phyloP scores from a whole-genome alignment of 2,888 invertebrate species.

The Macrostomum cliftonense region DNA sequence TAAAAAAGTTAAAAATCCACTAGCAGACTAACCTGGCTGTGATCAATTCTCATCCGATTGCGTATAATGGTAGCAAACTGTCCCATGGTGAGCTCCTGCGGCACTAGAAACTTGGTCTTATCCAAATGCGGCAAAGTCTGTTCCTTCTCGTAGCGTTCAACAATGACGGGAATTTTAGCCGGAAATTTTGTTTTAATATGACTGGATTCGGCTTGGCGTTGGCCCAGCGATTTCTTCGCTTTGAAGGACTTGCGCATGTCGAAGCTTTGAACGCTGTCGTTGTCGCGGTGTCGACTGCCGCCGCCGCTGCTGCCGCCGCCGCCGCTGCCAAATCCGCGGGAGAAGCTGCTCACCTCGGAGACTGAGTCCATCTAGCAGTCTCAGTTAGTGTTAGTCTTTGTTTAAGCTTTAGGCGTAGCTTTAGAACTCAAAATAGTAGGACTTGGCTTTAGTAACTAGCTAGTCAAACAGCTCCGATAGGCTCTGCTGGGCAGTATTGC shows the following conservation, averaged over 20 bases:
- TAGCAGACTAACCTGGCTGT: slow-evolving; percentile 3
- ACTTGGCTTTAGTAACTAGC: too few relatives aligned
- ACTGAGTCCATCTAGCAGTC: background rate
- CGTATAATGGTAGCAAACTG: slow-evolving; percentile 67
- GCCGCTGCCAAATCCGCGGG: background rate
- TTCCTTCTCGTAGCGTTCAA: slow-evolving; percentile 62
- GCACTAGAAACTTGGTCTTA: slow-evolving; percentile 68
- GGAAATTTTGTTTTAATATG: background rate
- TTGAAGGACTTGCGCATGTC: background rate
- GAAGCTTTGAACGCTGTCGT: slow-evolving; percentile 13
- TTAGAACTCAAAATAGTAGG: too few relatives aligned
- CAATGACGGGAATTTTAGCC: slow-evolving; percentile 49
- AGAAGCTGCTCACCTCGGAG: background rate
- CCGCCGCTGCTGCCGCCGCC: too few relatives aligned
- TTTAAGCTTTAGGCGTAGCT: too few relatives aligned
- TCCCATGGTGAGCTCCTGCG: slow-evolving; percentile 69
- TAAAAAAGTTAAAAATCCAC: background rate
- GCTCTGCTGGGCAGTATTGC: too few relatives aligned
- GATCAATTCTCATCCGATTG: slow-evolving; percentile 36
- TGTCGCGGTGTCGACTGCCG: background rate
- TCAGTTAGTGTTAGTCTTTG: too few relatives aligned
- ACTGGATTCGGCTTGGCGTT: background rate
- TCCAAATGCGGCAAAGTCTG: slow-evolving; percentile 55
- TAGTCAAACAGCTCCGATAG: too few relatives aligned
- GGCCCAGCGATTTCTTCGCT: too few relatives aligned